Evolutionary conservation across 2,797 vertebrate species (phyloP), one percentile per base, ranked within the genome.

Genomic region (Melanotaenia pygmaea): DNA sequence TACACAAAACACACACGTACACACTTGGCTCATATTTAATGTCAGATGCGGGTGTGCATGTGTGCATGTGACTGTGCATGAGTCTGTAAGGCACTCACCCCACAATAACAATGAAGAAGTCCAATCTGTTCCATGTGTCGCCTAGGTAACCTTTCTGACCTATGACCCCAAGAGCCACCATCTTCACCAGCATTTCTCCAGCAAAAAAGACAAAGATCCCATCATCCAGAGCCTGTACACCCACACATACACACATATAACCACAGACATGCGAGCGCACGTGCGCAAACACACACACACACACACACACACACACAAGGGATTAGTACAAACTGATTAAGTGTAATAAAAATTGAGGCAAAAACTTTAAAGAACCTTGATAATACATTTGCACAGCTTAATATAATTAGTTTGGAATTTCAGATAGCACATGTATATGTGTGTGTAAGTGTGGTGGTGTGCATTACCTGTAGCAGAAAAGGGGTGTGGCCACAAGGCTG

Each of bases 181-280:
- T 99, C 95, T 99, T 99, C 90, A 98, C 87, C 72, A 98, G 84
- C 97, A 98, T 99, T 92, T 99, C 97, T 90, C 96, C 96, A 0
- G 97, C 97, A 18, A 99, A 99, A 92, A 99, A 99, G 67, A 94
- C 96, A 53, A 98, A 99, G 89, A 99, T 99, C 85, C 97, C 98
- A 87, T 98, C 97, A 12, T 99, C 98, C 59, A 91, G 79, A 69
- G 84, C 78, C 86, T 89, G 71, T 1, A 5, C 12, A 20, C 50
- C 16, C 51, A 66, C 75, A 3, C 30, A 75, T 53, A 72, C 40
- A 74, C 60, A 71, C 26, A 30, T 30, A 30, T 30, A 30, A 30
- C 30, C 30, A 30, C 30, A 77, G 14, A 30, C 4, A 30, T 30
- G 28, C 28, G 28, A 30, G 28, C 28, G 28, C 35, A 35, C 35